phyloP scores from a whole-genome alignment of 2,888 invertebrate genomes.

The Phortica okadai region DNA sequence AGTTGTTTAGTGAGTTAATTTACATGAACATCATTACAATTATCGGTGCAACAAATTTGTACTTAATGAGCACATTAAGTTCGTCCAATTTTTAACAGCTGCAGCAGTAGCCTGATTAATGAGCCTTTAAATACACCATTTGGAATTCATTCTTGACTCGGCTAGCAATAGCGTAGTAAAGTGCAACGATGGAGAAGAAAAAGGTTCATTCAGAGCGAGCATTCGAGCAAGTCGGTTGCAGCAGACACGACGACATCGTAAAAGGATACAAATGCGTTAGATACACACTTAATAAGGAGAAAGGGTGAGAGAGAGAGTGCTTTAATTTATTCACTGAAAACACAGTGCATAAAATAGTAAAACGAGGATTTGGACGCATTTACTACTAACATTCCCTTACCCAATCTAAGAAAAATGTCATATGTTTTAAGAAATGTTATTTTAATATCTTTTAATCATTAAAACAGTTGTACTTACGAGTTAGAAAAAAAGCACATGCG shows the following conservation, averaged over 20 bases:
- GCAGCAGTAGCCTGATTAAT: slow-evolving; percentile 67
- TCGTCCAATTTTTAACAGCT: not conserved
- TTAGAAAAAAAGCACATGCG: too few relatives aligned
- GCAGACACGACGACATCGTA: slow-evolving; percentile 39
- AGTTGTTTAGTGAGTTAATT: slow-evolving; percentile 6
- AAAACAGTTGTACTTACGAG: too few relatives aligned
- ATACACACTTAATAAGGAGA: not conserved
- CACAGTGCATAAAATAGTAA: not conserved
- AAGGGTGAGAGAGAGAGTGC: not conserved
- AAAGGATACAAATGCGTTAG: slow-evolving; percentile 27
- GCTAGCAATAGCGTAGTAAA: slow-evolving; percentile 51
- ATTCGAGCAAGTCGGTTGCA: slow-evolving; percentile 34
- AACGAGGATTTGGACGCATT: too few relatives aligned
- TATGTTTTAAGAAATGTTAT: too few relatives aligned
- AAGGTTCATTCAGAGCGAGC: too few relatives aligned
- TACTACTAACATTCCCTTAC: too few relatives aligned
- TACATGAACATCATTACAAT: slow-evolving; percentile 45
- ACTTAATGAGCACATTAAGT: slow-evolving; percentile 64
- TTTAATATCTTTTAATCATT: too few relatives aligned
- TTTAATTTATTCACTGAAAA: not conserved
- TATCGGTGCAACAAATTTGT: slow-evolving; percentile 67
- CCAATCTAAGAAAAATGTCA: too few relatives aligned
- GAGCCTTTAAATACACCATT: slow-evolving; percentile 74
- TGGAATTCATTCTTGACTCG: slow-evolving; percentile 71
- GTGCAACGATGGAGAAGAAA: slow-evolving; percentile 5